Evolutionary conservation across 2,797 vertebrate species (phyloP).

Genomic region (Thunnus albacares): DNA sequence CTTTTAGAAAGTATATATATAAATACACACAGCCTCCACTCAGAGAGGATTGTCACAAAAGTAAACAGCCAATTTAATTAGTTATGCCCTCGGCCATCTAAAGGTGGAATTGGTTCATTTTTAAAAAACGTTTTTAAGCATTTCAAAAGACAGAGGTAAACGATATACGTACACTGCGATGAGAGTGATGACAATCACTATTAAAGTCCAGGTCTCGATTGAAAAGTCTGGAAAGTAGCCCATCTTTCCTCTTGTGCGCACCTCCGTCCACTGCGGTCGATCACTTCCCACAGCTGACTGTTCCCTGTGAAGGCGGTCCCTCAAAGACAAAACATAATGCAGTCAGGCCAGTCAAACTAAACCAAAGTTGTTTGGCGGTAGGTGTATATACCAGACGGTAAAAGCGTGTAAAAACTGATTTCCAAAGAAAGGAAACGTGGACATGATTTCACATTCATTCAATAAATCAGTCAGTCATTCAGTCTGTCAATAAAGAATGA

Average conservation of each 20-base stretch:
- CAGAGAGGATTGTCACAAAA: background rate
- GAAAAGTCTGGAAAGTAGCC: constrained; percentile 62
- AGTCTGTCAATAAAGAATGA: too few relatives aligned
- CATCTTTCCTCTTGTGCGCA: constrained; percentile 36
- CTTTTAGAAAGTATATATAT: background rate
- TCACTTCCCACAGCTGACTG: rapidly evolving
- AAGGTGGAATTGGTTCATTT: background rate
- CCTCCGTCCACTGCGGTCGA: rapidly evolving
- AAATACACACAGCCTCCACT: background rate
- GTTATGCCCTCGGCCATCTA: too few relatives aligned
- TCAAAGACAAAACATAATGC: background rate
- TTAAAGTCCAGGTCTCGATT: constrained; percentile 78
- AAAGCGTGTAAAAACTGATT: too few relatives aligned
- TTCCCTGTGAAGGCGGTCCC: background rate
- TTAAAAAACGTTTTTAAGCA: background rate
- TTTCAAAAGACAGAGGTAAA: background rate
- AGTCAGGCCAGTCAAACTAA: too few relatives aligned
- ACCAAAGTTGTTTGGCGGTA: too few relatives aligned
- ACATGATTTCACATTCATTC: too few relatives aligned
- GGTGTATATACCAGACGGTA: too few relatives aligned
- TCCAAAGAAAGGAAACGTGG: too few relatives aligned
- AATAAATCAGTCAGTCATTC: too few relatives aligned
- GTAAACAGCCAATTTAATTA: background rate
- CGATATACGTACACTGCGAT: constrained; percentile 69
- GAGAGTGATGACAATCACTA: constrained; percentile 56